Percentiles rank a stretch among this genome's conserved stretches.
phyloP scores from a whole-genome alignment of 2,888 invertebrate genomes.

The Apodemia zela region DNA sequence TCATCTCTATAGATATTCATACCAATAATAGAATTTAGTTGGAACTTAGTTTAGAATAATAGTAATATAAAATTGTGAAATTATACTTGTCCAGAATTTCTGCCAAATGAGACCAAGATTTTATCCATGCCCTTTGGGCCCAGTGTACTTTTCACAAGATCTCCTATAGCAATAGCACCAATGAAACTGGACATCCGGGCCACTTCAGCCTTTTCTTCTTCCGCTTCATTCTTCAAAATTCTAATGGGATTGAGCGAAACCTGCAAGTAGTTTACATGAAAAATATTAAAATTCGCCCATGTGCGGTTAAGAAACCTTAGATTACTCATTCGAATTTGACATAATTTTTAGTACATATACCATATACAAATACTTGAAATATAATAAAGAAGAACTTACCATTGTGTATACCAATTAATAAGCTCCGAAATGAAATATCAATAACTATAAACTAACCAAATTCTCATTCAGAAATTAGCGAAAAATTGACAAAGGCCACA shows the following conservation, averaged over 20 bases:
- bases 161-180: conserved; percentile 99
- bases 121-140: conserved; percentile 99
- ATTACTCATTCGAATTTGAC: neutral
- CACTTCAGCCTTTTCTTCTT: conserved; percentile 98
- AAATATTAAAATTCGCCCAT: conserved; percentile 30
- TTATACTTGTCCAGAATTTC: conserved; percentile 84
- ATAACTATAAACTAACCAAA: neutral
- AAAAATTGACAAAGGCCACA: neutral
- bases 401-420: conserved; percentile 3
- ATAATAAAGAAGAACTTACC: neutral
- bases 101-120: conserved; percentile 89
- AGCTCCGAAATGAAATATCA: neutral
- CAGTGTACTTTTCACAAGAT: conserved; percentile 97
- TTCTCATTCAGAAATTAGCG: neutral
- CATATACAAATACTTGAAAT: neutral
- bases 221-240: conserved; percentile 96
- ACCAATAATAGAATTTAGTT: too few species aligned
- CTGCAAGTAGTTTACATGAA: conserved; percentile 57
- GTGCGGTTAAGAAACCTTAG: conserved; percentile 23
- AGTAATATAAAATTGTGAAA: conserved; percentile 2
- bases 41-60: neutral
- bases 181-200: conserved; percentile 98
- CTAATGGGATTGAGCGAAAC: conserved; percentile 95
- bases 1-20: too few species aligned
- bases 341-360: neutral